These are phyloP conservation scores for Sitophilus oryzae DNA, from an alignment of 1,140 invertebrate species.

Conservation along the genomic window DNA sequence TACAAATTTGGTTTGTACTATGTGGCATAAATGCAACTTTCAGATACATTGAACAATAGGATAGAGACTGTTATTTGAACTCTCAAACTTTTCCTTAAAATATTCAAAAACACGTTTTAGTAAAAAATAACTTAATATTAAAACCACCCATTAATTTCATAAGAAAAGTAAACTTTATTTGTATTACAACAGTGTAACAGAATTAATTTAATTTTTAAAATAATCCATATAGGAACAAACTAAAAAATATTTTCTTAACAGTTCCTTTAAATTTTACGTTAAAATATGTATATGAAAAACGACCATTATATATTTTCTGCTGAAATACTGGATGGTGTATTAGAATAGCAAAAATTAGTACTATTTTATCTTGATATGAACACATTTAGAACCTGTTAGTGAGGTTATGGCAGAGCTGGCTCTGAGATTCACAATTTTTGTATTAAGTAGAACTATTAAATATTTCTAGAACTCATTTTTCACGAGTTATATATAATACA, in stretches of 20 bases:
- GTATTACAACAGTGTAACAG: too few relatives aligned
- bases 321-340: slow-evolving; percentile 27
- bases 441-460: slow-evolving; percentile 32
- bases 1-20: slow-evolving; percentile 36
- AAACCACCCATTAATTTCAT: neutral
- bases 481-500: slow-evolving; percentile 28
- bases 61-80: slow-evolving; percentile 19
- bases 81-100: slow-evolving; percentile 8
- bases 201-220: too few relatives aligned
- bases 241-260: too few relatives aligned
- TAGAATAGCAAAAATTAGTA: slow-evolving; percentile 36
- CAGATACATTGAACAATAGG: slow-evolving; percentile 19
- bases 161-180: neutral
- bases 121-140: slow-evolving; percentile 15
- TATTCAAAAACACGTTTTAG: slow-evolving; percentile 18
- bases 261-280: neutral
- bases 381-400: slow-evolving; percentile 40
- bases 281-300: neutral
- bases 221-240: too few relatives aligned
- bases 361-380: slow-evolving; percentile 38
- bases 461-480: slow-evolving; percentile 25
- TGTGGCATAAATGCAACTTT: slow-evolving; percentile 25
- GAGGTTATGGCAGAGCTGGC: slow-evolving; percentile 41
- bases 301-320: too few relatives aligned
- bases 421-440: slow-evolving; percentile 38